Evolutionary conservation across 2,888 invertebrate genomes (phyloP).

Genomic region (Amiota minor): DNA sequence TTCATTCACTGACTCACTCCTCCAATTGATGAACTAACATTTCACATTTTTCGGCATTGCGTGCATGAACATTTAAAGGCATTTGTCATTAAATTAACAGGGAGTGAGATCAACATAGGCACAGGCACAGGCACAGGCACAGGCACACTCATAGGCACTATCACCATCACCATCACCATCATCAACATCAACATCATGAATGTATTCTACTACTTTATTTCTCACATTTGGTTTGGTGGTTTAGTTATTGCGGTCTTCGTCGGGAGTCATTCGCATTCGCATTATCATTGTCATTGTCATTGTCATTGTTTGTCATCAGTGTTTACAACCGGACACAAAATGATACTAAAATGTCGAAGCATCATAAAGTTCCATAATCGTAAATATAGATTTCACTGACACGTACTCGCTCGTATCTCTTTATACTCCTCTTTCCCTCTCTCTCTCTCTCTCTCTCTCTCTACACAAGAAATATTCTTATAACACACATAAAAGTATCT

Average conservation of each 20-base stretch:
- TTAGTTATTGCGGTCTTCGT: background rate
- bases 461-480: background rate
- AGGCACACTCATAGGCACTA: too few species aligned
- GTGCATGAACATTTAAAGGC: constrained; percentile 57
- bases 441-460: too few species aligned
- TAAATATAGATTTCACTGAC: constrained; percentile 63
- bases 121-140: too few species aligned
- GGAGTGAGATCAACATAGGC: too few species aligned
- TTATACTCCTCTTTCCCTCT: background rate
- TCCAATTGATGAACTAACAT: background rate
- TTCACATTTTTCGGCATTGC: constrained; percentile 45
- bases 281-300: background rate
- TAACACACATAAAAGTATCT: background rate
- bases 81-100: constrained; percentile 55
- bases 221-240: background rate
- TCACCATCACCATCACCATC: constrained; percentile 7
- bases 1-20: background rate
- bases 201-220: too few species aligned
- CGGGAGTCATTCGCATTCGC: background rate
- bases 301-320: constrained; percentile 39
- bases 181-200: constrained; percentile 1
- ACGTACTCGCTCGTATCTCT: constrained; percentile 37
- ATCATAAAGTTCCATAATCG: constrained; percentile 62
- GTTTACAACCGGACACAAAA: constrained; percentile 62
- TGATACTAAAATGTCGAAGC: constrained; percentile 62